Base-by-base conservation (phyloP, 2,888 invertebrate genomes). In the Pilophorus perplexus region DNA sequence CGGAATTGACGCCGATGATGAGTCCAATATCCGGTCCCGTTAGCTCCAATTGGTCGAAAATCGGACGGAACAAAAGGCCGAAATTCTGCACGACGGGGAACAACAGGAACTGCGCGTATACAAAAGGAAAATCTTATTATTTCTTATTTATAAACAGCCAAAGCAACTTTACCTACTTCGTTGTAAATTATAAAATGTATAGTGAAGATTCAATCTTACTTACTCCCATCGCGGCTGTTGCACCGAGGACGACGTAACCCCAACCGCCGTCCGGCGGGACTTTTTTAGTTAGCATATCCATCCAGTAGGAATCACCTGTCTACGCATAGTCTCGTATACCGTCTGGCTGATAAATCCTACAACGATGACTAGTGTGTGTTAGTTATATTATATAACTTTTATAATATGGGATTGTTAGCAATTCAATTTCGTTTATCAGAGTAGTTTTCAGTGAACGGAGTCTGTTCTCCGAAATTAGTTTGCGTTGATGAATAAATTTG, bases 241-340 rank as follows among this genome's bases (percentile, higher is more conserved):
- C 88, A 5, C 87, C 73, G 27, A 87, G 83, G 20, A 89, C 81
- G 75, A 87, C 79, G 88, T 88, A 89, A 0, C 85, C 85, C 87
- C 88, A 89, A 0, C 88, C 88, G 3, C 88, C 88, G 75, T 89
- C 89, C 0, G 88, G 89, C 0, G 88, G 70, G 6, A 64, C 44
- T 20, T 59, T 62, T 40, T 64, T 67, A 18, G 8, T 16, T 10
- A 4, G 16, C 20, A 33, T 33, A n/a, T n/a, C n/a, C n/a, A n/a
- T n/a, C n/a, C n/a, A n/a, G n/a, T n/a, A n/a, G n/a, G n/a, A n/a
- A n/a, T n/a, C n/a, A n/a, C n/a, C n/a, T n/a, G n/a, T n/a, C n/a
- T n/a, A n/a, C n/a, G n/a, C n/a, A n/a, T n/a, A n/a, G n/a, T n/a
- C n/a, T n/a, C n/a, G n/a, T n/a, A n/a, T n/a, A n/a, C n/a, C n/a